These are phyloP conservation scores for Abrostola triplasia DNA, from an alignment of 2,888 invertebrate species.

Conservation along the genomic window DNA sequence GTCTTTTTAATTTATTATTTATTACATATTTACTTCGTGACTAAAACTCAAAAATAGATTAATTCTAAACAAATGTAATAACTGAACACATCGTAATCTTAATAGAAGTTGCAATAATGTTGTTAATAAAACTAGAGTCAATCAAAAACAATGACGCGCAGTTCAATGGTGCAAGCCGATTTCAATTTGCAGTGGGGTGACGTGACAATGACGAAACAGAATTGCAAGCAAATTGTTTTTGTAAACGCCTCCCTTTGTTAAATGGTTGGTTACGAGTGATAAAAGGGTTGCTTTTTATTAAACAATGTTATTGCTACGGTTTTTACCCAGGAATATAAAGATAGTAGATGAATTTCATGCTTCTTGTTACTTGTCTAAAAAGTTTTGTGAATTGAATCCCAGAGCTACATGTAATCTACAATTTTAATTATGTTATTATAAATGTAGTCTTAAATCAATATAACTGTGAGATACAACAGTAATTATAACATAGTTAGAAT, in stretches of 20 bases:
- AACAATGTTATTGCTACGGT: not conserved
- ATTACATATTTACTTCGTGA: too few relatives aligned
- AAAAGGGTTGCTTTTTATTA: constrained; percentile 42
- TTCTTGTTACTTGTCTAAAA: too few relatives aligned
- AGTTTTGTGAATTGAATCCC: too few relatives aligned
- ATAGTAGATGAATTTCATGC: too few relatives aligned
- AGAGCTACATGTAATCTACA: too few relatives aligned
- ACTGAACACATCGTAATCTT: not conserved
- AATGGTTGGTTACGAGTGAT: constrained; percentile 46
- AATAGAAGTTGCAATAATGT: constrained; percentile 7
- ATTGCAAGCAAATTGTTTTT: constrained; percentile 79
- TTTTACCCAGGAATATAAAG: not conserved
- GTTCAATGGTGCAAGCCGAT: constrained; percentile 79
- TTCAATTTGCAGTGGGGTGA: constrained; percentile 71
- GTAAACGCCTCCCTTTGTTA: constrained; percentile 70
- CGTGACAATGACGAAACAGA: constrained; percentile 74
- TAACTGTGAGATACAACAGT: too few relatives aligned
- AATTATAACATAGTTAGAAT: too few relatives aligned
- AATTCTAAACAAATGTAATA: too few relatives aligned
- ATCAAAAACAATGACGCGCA: constrained; percentile 47
- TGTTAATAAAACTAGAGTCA: constrained; percentile 19
- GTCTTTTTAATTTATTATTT: not conserved
- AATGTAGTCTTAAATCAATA: too few relatives aligned
- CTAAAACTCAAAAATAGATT: too few relatives aligned
- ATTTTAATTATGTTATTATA: too few relatives aligned